Percentiles rank a stretch among this genome's conserved stretches.
phyloP scores from a whole-genome alignment of 2,113 vertebrate species.

The Desmodus rotundus region DNA sequence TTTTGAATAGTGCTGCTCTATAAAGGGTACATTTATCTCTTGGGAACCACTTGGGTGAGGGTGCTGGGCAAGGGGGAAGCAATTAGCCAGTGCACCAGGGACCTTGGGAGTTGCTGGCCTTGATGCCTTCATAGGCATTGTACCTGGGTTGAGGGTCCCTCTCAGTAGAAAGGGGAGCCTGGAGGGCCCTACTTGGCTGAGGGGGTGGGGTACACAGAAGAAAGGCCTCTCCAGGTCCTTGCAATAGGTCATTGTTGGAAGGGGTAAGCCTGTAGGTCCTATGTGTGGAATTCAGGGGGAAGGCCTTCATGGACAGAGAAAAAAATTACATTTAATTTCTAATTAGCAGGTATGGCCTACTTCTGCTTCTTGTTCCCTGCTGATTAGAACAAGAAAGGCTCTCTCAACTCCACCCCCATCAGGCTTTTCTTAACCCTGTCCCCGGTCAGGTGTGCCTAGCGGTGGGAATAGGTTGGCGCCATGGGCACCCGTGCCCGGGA shows the following conservation, averaged over 20 bases:
- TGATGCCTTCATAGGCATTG: not conserved
- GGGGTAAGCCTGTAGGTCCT: not conserved
- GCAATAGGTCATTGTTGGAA: conserved; percentile 2
- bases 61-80: not conserved
- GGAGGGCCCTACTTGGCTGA: not conserved
- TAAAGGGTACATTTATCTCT: not conserved
- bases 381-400: conserved; percentile 30
- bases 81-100: not conserved
- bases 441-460: not conserved
- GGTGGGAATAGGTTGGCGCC: not conserved
- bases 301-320: not conserved
- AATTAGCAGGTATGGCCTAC: conserved; percentile 46
- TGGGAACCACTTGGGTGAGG: not conserved
- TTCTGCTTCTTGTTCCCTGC: conserved; percentile 21
- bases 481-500: not conserved
- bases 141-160: not conserved
- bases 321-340: conserved; percentile 48
- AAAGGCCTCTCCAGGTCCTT: conserved; percentile 2
- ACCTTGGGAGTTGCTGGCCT: not conserved
- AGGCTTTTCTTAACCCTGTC: not conserved
- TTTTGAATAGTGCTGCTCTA: not conserved
- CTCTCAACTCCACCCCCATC: not conserved
- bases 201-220: not conserved
- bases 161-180: not conserved
- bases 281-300: not conserved